Evolutionary conservation across 92 coral and sea anemone species (phyloP), one percentile per base, ranked within the genome.

Genomic region (Porites cylindrica): DNA sequence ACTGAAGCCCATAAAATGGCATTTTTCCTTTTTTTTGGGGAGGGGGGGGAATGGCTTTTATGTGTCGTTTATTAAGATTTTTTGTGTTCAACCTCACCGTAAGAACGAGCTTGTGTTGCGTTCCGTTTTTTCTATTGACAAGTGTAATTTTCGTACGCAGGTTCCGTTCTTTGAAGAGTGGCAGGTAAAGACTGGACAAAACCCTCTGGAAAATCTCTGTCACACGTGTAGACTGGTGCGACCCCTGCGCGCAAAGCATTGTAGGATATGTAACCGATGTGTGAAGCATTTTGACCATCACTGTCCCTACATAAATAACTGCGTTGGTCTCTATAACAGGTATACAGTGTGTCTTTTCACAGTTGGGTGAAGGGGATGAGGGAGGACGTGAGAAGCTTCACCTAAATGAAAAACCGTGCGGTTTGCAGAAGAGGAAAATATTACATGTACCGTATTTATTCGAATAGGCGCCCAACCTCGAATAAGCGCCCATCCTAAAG

Each of bases 141-240:
- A 3, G 59, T 17, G 4, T 18, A 7, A 7, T 52, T 23, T 11
- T 74, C 3, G 14, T 19, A 51, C 63, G 61, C 78, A 95, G 98
- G 98, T 95, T 24, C 94, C 93, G 7, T 89, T 90, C 53, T 95
- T 76, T 79, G 98, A 93, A 58, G 99, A 95, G 78, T 97, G 98
- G 99, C 92, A 95, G 79, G 93, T 89, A 11, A 93, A 89, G 84
- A 92, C 95, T 7, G 99, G 97, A 21, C 86, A 90, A 77, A 96
- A 96, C 66, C 98, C 99, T 6, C 78, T 97, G 79, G 98, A 97
- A 70, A 89, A 91, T 63, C 90, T 97, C 61, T 97, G 99, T 70
- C 99, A 97, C 89, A 95, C 99, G 6, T 97, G 99, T 91, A 93
- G 99, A 66, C 91, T 97, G 86, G 98, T 97, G 77, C 92, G 98